Percentiles rank a stretch among this genome's conserved stretches.
phyloP scores from a whole-genome alignment of 1,140 invertebrate genomes.

The Helicoverpa armigera region DNA sequence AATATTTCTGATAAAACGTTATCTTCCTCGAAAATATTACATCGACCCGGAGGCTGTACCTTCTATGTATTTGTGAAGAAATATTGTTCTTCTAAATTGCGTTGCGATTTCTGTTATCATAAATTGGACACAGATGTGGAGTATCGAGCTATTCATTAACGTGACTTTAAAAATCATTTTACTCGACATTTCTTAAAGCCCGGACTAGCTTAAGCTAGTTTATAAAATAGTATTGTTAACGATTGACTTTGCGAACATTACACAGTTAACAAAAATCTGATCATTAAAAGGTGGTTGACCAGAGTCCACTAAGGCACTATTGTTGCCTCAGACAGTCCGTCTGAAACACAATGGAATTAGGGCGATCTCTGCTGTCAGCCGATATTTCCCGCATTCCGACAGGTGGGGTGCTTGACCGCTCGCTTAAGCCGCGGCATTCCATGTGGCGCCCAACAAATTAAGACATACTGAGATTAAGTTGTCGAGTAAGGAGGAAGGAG shows the following conservation, averaged over 20 bases:
- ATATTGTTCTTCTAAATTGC: no score
- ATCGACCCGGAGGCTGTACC: no score
- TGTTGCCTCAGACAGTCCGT: background rate
- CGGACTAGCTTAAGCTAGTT: background rate
- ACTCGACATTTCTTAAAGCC: no score
- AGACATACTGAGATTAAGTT: slow-evolving; percentile 68
- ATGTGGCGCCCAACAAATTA: slow-evolving; percentile 71
- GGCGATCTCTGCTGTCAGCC: slow-evolving; percentile 46
- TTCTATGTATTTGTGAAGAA: no score
- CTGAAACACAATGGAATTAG: slow-evolving; percentile 44
- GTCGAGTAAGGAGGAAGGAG: slow-evolving; percentile 49
- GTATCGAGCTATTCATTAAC: no score
- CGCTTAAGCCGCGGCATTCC: slow-evolving; percentile 63
- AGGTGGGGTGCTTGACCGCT: slow-evolving; percentile 74
- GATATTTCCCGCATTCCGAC: slow-evolving; percentile 47
- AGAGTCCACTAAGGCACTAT: background rate
- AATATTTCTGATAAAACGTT: no score
- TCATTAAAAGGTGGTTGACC: slow-evolving; percentile 24
- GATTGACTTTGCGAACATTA: background rate
- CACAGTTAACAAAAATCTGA: background rate
- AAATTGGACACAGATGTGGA: no score
- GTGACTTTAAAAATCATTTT: no score
- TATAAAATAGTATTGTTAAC: no score
- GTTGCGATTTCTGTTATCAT: no score
- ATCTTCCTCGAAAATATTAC: no score